These are phyloP conservation scores for Seriola aureovittata DNA, from an alignment of 2,113 vertebrate genomes.

Conservation along the genomic window DNA sequence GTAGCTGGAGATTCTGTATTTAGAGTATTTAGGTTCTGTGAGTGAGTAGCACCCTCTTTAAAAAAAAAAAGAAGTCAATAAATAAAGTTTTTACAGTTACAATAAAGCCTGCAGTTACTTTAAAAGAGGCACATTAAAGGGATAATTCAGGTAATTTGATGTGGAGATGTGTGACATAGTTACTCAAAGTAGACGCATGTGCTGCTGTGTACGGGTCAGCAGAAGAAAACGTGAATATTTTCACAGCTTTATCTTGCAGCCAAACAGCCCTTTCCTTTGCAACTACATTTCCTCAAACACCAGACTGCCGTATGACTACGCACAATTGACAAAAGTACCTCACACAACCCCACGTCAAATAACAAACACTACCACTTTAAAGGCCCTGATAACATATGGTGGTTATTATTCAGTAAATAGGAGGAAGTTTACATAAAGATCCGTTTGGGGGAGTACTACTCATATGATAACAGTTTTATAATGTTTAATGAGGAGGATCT, in stretches of 20 bases:
- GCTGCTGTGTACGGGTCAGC: too few species aligned
- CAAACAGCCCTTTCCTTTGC: too few species aligned
- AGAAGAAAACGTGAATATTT: too few species aligned
- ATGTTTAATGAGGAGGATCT: background rate
- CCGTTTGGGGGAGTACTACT: background rate
- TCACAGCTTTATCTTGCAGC: too few species aligned
- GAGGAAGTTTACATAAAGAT: background rate
- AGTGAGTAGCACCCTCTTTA: background rate
- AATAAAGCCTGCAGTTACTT: background rate
- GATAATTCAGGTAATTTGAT: too few species aligned
- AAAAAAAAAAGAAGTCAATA: background rate
- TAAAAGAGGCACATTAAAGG: background rate
- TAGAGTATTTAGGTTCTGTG: slow-evolving; percentile 17
- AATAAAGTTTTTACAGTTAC: background rate
- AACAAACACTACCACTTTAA: background rate
- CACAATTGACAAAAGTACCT: too few species aligned
- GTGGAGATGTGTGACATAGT: too few species aligned
- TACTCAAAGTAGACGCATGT: too few species aligned
- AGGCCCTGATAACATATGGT: background rate
- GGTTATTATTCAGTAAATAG: background rate
- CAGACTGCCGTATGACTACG: too few species aligned
- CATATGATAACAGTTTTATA: background rate
- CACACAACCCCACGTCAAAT: too few species aligned
- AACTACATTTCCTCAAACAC: too few species aligned
- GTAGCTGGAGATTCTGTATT: slow-evolving; percentile 50